Base-by-base conservation (phyloP, 2,888 invertebrate genomes). In the Subacronicta megacephala region DNA sequence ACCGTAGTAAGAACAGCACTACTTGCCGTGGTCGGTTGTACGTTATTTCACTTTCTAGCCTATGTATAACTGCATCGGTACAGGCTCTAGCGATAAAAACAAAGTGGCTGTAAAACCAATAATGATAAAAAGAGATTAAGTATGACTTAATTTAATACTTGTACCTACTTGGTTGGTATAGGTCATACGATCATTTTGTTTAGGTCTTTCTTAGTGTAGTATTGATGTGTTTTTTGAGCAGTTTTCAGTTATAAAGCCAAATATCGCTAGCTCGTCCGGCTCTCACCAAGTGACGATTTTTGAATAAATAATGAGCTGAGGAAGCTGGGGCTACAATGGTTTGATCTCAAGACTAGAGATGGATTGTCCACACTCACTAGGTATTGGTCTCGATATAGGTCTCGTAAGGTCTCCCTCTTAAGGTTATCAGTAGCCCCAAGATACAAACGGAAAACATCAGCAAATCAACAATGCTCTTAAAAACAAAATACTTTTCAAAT, bases 31-130 rank as follows among this genome's bases (percentile, higher is more conserved):
- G 88, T 73, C 82, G 90, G 81, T 64, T 89, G 63, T 68, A 58
- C 67, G 45, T 68, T 86, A 81, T 82, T 88, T 90, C 87, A 91
- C 90, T 92, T 91, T 92, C 90, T 87, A 87, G 81, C 66, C 66
- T 63, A 56, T 55, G 51, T 49, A 56, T 70, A 54, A 64, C 44
- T 70, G 37, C 60, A 61, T 45, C 58, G 55, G 40, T 71, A 43
- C 44, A 49, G 49, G 35, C 37, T 53, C 6, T 6, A 16, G 61
- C 41, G 64, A 74, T 67, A 70, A 66, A 75, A 81, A 79, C 74
- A 73, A 78, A 75, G 66, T 74, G 75, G 64, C 37, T 33, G 38
- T 71, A 59, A 65, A 75, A 59, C 64, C 61, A 60, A 52, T 62
- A 64, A 72, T 68, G 55, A 59, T 73, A 70, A 70, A 75, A 67